Conservation (phyloP, 2,888 invertebrate genomes). For the Dasysyrphus albostriatus region DNA sequence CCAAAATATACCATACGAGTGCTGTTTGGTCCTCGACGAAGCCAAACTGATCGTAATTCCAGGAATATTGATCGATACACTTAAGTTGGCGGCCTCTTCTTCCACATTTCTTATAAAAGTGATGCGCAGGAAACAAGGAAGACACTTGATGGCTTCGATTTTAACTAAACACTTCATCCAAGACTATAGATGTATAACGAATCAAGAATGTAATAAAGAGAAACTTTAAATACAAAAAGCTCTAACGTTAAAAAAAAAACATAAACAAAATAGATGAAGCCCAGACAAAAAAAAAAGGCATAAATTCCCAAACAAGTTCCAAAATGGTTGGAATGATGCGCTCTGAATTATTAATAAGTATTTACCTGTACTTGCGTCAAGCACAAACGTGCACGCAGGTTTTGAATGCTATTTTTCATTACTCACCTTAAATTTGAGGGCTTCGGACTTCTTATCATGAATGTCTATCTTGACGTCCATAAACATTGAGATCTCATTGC, state of each 20-base stretch:
- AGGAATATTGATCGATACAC: slow-evolving; percentile 83
- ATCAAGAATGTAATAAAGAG: not conserved
- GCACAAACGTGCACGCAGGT: not conserved
- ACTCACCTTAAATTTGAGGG: slow-evolving; percentile 80
- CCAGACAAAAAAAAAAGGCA: not conserved
- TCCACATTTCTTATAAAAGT: slow-evolving; percentile 79
- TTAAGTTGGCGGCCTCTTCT: slow-evolving; percentile 77
- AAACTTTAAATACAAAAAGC: not conserved
- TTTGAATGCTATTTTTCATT: slow-evolving; percentile 20
- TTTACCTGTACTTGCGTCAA: not conserved
- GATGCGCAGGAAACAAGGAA: slow-evolving; percentile 83
- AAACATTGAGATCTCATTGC: slow-evolving; percentile 82
- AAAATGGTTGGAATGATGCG: slow-evolving; percentile 42
- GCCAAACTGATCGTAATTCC: slow-evolving; percentile 82
- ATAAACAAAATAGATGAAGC: not conserved
- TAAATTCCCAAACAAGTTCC: slow-evolving; percentile 32
- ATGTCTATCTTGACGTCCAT: slow-evolving; percentile 83
- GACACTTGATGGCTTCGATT: slow-evolving; percentile 83
- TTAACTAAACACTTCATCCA: slow-evolving; percentile 83
- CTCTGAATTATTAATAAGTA: slow-evolving; percentile 48
- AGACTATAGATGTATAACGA: slow-evolving; percentile 67
- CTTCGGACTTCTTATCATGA: slow-evolving; percentile 81
- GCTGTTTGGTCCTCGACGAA: slow-evolving; percentile 82
- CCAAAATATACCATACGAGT: slow-evolving; percentile 83
- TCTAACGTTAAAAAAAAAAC: not conserved